Conservation (phyloP, 2,113 vertebrate genomes). For the Campylomormyrus tamandua region DNA sequence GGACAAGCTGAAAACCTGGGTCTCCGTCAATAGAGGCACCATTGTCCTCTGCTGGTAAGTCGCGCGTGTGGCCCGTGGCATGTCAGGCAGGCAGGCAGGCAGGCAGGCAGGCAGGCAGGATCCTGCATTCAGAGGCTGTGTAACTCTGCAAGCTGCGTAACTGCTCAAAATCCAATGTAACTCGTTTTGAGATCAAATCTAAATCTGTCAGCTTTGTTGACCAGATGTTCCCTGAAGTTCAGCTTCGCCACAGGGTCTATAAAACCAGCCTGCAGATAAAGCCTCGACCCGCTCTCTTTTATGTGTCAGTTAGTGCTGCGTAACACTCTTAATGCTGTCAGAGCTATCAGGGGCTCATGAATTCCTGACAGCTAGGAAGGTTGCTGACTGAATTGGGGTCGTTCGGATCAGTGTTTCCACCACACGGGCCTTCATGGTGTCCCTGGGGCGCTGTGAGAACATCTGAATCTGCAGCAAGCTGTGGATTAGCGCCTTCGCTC, state of each 20-base stretch:
- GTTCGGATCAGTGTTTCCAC: not conserved
- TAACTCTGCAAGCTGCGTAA: not conserved
- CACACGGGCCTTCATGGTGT: not conserved
- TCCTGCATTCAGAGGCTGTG: not conserved
- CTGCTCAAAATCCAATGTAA: not conserved
- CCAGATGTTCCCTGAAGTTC: not conserved
- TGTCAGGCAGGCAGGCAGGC: not conserved
- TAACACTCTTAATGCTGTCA: not conserved
- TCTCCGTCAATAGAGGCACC: slow-evolving; percentile 79
- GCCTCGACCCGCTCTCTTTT: not conserved
- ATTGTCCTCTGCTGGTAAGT: slow-evolving; percentile 86
- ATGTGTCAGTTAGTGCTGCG: not conserved
- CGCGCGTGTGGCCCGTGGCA: not conserved
- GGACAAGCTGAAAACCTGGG: slow-evolving; percentile 78
- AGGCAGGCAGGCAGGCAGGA: not conserved
- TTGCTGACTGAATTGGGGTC: not conserved
- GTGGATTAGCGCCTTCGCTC: not conserved
- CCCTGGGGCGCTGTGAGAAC: not conserved
- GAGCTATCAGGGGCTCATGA: not conserved
- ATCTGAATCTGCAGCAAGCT: slow-evolving; percentile 9
- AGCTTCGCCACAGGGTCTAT: not conserved
- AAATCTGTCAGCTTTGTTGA: not conserved
- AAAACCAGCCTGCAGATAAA: not conserved
- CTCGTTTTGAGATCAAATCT: not conserved
- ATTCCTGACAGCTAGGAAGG: not conserved